Conservation (phyloP, 2,797 vertebrate species). For the Buphagus erythrorhynchus region DNA sequence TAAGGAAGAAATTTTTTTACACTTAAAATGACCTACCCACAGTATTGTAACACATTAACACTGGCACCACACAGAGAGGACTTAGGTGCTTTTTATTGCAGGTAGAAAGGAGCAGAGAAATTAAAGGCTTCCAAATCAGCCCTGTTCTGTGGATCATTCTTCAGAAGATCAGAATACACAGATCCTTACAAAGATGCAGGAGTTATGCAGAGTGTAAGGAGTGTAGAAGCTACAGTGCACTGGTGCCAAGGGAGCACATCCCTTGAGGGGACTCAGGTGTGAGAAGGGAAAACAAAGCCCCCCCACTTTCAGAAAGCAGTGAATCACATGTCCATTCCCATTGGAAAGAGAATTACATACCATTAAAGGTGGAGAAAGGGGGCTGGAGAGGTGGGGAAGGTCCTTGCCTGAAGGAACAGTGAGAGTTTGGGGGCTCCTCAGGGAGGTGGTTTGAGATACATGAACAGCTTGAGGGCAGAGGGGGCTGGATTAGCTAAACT, state of each 20-base stretch:
- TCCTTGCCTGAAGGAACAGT: neutral
- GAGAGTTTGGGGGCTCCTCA: neutral
- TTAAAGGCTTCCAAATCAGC: neutral
- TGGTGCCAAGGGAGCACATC: neutral
- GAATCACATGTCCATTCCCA: rapidly evolving
- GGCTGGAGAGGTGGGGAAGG: neutral
- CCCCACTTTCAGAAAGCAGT: neutral
- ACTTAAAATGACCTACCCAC: rapidly evolving
- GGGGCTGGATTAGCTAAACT: neutral
- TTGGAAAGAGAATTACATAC: neutral
- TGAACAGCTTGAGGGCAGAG: neutral
- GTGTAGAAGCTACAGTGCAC: rapidly evolving
- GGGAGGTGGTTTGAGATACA: neutral
- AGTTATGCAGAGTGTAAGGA: rapidly evolving
- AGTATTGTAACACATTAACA: neutral
- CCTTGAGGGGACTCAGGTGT: neutral
- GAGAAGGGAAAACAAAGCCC: neutral
- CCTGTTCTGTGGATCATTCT: neutral
- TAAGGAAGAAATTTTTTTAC: neutral
- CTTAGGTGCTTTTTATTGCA: neutral
- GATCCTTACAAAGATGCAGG: neutral
- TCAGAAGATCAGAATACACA: neutral
- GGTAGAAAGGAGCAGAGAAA: neutral
- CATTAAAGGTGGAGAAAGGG: neutral
- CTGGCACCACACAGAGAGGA: rapidly evolving